These are phyloP conservation scores for Tortricodes alternella DNA, from an alignment of 2,888 invertebrate species.

Conservation along the genomic window DNA sequence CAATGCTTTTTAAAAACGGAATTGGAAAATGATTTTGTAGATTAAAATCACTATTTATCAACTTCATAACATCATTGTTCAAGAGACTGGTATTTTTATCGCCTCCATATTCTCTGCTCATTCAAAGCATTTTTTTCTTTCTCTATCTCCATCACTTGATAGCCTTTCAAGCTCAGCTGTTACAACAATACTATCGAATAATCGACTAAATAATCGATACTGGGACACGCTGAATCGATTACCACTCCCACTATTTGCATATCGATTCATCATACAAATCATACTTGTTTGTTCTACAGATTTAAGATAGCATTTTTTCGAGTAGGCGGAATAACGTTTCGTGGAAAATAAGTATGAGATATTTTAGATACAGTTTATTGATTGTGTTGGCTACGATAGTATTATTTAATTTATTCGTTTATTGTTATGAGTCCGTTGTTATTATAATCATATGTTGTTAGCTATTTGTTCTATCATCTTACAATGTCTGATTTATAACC, in stretches of 20 bases:
- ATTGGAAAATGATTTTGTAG: too few relatives aligned
- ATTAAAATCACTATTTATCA: too few relatives aligned
- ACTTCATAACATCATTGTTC: too few relatives aligned
- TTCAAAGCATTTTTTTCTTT: background rate
- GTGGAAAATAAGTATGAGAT: slow-evolving; percentile 1
- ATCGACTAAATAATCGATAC: slow-evolving; percentile 23
- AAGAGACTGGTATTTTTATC: too few relatives aligned
- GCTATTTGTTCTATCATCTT: background rate
- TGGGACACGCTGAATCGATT: slow-evolving; percentile 23
- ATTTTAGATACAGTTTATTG: slow-evolving; percentile 14
- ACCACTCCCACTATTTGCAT: slow-evolving; percentile 35
- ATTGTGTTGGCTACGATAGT: slow-evolving; percentile 10
- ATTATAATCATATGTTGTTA: background rate
- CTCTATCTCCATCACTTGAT: background rate
- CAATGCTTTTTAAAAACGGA: too few relatives aligned
- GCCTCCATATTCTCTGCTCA: background rate
- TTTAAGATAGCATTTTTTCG: slow-evolving; percentile 19
- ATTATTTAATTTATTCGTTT: slow-evolving; percentile 3
- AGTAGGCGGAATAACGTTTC: slow-evolving; percentile 10
- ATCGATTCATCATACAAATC: slow-evolving; percentile 27
- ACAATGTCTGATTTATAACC: background rate
- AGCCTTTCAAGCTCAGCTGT: slow-evolving; percentile 20
- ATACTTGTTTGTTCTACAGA: slow-evolving; percentile 26
- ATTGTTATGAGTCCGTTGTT: background rate
- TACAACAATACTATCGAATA: slow-evolving; percentile 25